Conservation (phyloP, 1,140 invertebrate species). For the Anastrepha obliqua region DNA sequence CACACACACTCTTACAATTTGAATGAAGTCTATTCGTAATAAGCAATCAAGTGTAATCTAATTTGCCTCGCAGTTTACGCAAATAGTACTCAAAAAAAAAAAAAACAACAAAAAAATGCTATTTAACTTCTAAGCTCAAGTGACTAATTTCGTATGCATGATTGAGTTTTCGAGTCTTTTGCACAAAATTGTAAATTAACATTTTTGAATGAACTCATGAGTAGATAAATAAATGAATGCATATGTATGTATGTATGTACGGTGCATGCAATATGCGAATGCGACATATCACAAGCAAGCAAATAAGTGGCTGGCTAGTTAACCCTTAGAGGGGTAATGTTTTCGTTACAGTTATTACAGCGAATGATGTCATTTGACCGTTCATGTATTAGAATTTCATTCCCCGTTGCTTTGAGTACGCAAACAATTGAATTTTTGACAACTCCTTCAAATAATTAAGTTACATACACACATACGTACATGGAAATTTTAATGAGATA, state of each 20-base stretch:
- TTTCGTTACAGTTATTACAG: slow-evolving; percentile 37
- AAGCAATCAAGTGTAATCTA: slow-evolving; percentile 33
- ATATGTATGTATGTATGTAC: not conserved
- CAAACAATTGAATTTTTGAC: slow-evolving; percentile 23
- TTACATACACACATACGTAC: too few species aligned
- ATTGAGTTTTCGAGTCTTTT: slow-evolving; percentile 36
- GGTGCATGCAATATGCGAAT: not conserved
- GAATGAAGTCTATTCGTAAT: not conserved
- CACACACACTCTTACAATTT: not conserved
- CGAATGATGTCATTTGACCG: slow-evolving; percentile 16
- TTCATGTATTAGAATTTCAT: slow-evolving; percentile 43
- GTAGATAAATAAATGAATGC: not conserved
- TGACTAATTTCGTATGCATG: slow-evolving; percentile 30
- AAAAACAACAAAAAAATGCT: not conserved
- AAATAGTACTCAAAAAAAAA: not conserved
- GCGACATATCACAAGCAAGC: not conserved
- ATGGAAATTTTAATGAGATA: slow-evolving; percentile 28
- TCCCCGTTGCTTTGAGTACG: not conserved
- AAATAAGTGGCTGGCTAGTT: slow-evolving; percentile 32
- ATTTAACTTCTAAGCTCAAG: slow-evolving; percentile 21
- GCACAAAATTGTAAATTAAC: slow-evolving; percentile 15
- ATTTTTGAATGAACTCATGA: not conserved
- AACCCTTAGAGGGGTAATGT: slow-evolving; percentile 29
- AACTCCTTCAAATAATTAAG: slow-evolving; percentile 26
- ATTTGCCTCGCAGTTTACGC: not conserved